A percentile compares a stretch with the other conserved stretches of the same genome.
These are phyloP conservation scores for Galleria mellonella DNA, from an alignment of 1,140 invertebrate genomes.

Conservation along the genomic window DNA sequence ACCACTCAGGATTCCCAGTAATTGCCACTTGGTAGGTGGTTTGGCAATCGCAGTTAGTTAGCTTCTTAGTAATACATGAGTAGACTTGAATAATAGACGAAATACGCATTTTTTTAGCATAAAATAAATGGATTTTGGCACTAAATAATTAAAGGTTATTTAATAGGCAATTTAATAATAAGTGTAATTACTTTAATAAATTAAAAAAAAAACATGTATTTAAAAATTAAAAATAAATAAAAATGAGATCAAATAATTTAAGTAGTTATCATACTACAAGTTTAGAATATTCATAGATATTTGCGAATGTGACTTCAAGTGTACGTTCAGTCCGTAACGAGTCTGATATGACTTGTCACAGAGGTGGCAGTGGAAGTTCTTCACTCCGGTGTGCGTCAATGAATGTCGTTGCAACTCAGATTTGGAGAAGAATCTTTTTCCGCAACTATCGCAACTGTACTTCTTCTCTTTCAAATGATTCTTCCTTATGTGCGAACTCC, in stretches of 20 bases:
- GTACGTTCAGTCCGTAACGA: conserved; percentile 64
- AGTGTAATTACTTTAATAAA: too few species aligned
- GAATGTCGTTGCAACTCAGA: conserved; percentile 62
- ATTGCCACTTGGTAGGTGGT: too few species aligned
- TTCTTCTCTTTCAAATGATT: conserved; percentile 70
- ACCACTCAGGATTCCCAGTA: too few species aligned
- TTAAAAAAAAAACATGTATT: too few species aligned
- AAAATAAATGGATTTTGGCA: too few species aligned
- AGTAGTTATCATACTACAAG: conserved; percentile 3
- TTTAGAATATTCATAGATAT: conserved; percentile 9
- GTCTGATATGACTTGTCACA: conserved; percentile 71
- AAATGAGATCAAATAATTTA: conserved; percentile 2
- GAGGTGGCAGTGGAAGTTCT: conserved; percentile 64
- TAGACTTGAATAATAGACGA: too few species aligned
- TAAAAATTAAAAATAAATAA: too few species aligned
- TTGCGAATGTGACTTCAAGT: conserved; percentile 58
- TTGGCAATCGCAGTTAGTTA: too few species aligned
- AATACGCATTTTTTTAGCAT: too few species aligned
- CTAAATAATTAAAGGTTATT: too few species aligned
- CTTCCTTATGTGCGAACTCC: conserved; percentile 61
- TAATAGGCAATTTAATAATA: not conserved
- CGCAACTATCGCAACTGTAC: conserved; percentile 59
- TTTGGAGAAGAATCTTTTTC: conserved; percentile 63
- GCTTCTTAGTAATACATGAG: too few species aligned
- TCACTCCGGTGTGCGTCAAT: conserved; percentile 61